Conservation (phyloP, 2,113 vertebrate species). For the Anolis carolinensis region DNA sequence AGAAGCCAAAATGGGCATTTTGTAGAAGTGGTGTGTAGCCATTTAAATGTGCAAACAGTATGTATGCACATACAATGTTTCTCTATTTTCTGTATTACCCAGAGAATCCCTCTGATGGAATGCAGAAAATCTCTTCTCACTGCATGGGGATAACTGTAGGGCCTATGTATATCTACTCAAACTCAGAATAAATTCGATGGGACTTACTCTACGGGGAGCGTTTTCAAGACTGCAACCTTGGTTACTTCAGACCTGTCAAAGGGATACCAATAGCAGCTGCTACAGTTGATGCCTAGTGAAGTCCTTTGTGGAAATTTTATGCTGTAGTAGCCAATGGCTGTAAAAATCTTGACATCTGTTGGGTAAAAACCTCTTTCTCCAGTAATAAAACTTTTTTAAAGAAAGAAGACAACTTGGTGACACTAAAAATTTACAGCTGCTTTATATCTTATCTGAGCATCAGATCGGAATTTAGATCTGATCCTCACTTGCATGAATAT, state of each 20-base stretch:
- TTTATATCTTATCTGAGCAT: too few relatives aligned
- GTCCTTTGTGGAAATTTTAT: not conserved
- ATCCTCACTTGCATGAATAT: too few relatives aligned
- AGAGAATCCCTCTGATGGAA: not conserved
- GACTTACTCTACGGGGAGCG: not conserved
- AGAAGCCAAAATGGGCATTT: not conserved
- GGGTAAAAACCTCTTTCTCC: too few relatives aligned
- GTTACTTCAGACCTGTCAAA: not conserved
- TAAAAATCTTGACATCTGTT: not conserved
- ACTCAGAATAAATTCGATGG: not conserved
- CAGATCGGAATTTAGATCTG: too few relatives aligned
- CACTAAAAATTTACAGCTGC: too few relatives aligned
- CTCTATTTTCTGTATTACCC: not conserved
- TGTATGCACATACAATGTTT: not conserved
- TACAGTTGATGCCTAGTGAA: not conserved
- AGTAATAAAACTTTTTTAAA: not conserved
- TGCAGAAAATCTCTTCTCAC: too few relatives aligned
- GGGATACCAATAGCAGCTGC: not conserved
- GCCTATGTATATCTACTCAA: not conserved
- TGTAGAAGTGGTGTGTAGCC: not conserved
- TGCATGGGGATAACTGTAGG: not conserved
- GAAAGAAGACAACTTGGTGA: too few relatives aligned
- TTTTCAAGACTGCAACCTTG: not conserved
- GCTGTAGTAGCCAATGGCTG: not conserved
- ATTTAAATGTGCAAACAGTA: not conserved